phyloP scores from a whole-genome alignment of 2,113 vertebrate species.

The Crypturellus undulatus region DNA sequence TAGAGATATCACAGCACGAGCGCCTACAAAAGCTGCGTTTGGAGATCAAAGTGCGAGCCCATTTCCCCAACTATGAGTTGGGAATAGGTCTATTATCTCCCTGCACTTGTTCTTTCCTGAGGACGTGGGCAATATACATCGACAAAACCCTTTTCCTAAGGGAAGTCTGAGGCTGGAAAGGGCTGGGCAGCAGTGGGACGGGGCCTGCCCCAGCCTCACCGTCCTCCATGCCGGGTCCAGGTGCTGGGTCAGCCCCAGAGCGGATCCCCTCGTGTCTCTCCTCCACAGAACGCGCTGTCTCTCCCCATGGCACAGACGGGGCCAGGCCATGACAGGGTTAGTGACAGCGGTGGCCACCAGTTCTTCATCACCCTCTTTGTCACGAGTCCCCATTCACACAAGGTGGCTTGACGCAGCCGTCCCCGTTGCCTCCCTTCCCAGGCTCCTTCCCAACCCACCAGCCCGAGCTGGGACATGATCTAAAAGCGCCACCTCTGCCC shows the following conservation, averaged over 20 bases:
- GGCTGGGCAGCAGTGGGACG: no score
- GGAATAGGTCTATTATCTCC: slow-evolving; percentile 41
- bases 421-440: no score
- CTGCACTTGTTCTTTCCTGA: neutral
- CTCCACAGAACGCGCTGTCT: neutral
- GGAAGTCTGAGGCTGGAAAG: slow-evolving; percentile 1
- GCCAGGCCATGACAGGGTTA: neutral
- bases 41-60: slow-evolving; percentile 51
- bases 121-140: neutral
- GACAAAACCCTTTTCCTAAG: neutral
- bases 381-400: no score
- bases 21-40: neutral
- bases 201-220: neutral
- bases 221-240: neutral
- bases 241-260: neutral
- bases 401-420: no score
- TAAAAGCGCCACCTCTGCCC: no score
- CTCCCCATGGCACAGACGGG: neutral
- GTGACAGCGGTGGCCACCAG: neutral
- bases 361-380: no score
- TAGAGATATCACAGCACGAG: neutral
- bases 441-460: no score
- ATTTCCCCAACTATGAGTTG: slow-evolving; percentile 48
- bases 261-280: neutral
- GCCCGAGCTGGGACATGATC: no score